A percentile compares a stretch with the other conserved stretches of the same genome.
Conservation (phyloP, 1,140 invertebrate species). For the Theocolax elegans region DNA sequence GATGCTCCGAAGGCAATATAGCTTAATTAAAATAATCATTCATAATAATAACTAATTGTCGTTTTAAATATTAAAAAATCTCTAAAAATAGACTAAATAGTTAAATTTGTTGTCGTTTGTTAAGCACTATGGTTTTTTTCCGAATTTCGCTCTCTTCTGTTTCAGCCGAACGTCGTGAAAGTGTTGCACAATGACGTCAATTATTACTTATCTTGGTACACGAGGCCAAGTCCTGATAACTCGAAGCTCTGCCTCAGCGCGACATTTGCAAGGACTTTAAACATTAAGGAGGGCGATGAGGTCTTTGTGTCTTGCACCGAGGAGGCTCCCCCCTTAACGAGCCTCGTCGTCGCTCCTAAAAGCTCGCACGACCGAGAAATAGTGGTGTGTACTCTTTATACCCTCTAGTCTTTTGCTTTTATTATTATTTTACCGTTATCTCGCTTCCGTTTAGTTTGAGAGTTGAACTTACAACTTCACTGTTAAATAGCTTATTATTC, state of each 20-base stretch:
- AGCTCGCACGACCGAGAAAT: constrained; percentile 70
- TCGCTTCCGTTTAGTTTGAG: no score
- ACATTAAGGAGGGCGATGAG: constrained; percentile 57
- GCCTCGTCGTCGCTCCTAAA: constrained; percentile 57
- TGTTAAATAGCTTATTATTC: no score
- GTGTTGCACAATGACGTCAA: constrained; percentile 47
- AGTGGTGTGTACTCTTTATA: constrained; percentile 52
- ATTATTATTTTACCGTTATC: constrained; percentile 25
- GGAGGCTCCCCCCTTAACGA: constrained; percentile 50
- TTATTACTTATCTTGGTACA: constrained; percentile 56
- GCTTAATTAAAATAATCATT: no score
- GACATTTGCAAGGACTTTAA: constrained; percentile 59
- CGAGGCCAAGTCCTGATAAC: constrained; percentile 42
- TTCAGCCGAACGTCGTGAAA: constrained; percentile 54
- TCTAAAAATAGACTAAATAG: no score
- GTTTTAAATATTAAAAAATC: no score
- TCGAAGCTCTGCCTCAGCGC: constrained; percentile 55
- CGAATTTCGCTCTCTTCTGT: constrained; percentile 32
- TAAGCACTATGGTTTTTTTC: no score
- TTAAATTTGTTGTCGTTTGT: no score
- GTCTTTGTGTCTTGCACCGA: constrained; percentile 52
- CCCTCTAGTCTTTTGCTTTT: constrained; percentile 9
- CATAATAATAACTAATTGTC: no score
- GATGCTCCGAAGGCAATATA: no score
- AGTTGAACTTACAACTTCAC: no score